phyloP scores from a whole-genome alignment of 92 coral and sea anemone species.

The Porites divaricata region DNA sequence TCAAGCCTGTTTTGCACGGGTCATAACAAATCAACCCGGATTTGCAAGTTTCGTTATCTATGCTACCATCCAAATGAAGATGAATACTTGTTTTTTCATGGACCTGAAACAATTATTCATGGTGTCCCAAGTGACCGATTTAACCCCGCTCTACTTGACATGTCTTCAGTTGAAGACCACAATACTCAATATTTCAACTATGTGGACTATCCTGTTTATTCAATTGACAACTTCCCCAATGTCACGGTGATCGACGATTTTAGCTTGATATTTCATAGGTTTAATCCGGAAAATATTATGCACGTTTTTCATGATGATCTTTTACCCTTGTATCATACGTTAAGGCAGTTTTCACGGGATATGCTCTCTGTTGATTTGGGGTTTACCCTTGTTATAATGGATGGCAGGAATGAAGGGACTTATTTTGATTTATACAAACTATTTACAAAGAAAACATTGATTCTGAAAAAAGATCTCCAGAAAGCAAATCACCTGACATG shows the following conservation, averaged over 20 bases:
- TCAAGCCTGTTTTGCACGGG: constrained; percentile 95
- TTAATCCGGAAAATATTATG: constrained; percentile 93
- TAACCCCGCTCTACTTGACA: constrained; percentile 87
- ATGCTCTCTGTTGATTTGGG: constrained; percentile 49
- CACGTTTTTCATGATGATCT: constrained; percentile 96
- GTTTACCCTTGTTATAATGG: constrained; percentile 84
- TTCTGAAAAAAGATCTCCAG: constrained; percentile 56
- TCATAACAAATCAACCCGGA: constrained; percentile 70
- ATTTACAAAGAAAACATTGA: constrained; percentile 61
- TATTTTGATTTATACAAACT: constrained; percentile 78
- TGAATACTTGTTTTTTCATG: constrained; percentile 91
- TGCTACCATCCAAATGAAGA: constrained; percentile 78
- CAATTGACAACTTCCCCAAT: constrained; percentile 63
- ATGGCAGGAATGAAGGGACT: constrained; percentile 81
- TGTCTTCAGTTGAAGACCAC: constrained; percentile 91
- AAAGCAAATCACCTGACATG: constrained; percentile 67
- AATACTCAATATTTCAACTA: constrained; percentile 92
- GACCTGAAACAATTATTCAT: constrained; percentile 71
- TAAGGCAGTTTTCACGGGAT: constrained; percentile 64
- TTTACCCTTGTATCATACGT: constrained; percentile 85
- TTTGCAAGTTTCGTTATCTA: constrained; percentile 89
- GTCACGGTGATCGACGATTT: constrained; percentile 71
- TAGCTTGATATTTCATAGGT: constrained; percentile 88
- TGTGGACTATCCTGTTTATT: constrained; percentile 76
- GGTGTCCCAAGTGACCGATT: constrained; percentile 89